Conservation (phyloP, 2,113 vertebrate genomes). For the Formicarius rufipectus region DNA sequence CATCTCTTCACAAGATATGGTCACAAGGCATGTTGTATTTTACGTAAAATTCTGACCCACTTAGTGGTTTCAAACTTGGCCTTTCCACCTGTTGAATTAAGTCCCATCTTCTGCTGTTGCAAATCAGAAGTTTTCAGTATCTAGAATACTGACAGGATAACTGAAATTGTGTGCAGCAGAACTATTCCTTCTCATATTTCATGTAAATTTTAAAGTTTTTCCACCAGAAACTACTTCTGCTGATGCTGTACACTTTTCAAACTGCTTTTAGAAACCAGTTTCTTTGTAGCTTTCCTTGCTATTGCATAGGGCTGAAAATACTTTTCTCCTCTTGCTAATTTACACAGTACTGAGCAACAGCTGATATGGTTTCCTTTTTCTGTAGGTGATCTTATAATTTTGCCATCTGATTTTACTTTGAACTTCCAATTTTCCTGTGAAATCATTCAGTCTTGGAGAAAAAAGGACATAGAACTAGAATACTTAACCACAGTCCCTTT, state of each 20-base stretch:
- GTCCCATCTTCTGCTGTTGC: constrained; percentile 21
- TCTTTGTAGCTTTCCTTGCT: constrained; percentile 1
- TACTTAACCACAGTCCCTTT: not conserved
- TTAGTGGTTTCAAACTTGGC: constrained; percentile 28
- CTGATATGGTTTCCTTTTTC: not conserved
- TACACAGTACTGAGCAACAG: not conserved
- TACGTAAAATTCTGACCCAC: not conserved
- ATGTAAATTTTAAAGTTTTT: not conserved
- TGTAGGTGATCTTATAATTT: not conserved
- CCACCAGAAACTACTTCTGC: not conserved
- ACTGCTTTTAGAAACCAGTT: not conserved
- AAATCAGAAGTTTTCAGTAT: not conserved
- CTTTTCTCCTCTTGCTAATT: not conserved
- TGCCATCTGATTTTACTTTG: not conserved
- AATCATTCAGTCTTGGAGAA: not conserved
- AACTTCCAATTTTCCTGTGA: not conserved
- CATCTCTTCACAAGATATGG: constrained; percentile 18
- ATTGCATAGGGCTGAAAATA: not conserved
- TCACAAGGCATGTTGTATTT: not conserved
- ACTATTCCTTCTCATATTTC: not conserved
- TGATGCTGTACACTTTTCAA: not conserved
- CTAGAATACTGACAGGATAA: not conserved
- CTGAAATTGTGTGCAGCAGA: not conserved
- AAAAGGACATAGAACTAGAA: not conserved
- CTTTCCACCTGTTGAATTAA: constrained; percentile 10